Base-by-base conservation (phyloP, 1,140 invertebrate species). In the Trypoxylus dichotomus region DNA sequence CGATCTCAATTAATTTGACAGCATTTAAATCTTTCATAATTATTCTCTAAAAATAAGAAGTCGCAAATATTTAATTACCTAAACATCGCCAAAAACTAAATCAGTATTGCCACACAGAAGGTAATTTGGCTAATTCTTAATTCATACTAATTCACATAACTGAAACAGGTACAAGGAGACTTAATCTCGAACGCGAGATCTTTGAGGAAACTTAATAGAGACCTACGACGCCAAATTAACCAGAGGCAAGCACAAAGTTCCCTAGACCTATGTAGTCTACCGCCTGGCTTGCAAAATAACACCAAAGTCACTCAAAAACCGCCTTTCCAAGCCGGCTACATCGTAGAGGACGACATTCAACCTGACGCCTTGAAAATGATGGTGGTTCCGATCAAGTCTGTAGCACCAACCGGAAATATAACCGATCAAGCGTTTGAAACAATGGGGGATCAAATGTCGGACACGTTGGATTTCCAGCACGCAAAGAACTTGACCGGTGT, bases 351-450 rank as follows among this genome's bases (percentile, higher is more conserved):
- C 79, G 75, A 77, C 24, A 74, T 84, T 5, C 83, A 85, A 11
- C 27, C 81, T 5, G 81, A 85, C 32, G 80, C 84, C 0, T 75
- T 85, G 15, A 80, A 87, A 68, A 47, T 88, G 8, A 80, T 85
- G 25, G 79, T 86, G 77, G 86, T 85, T 19, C 87, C 87, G 0
- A 76, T 85, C 15, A 83, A 80, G 75, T 79, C 86, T 25, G 83
- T 84, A 11, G 77, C 77, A n/a, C 77, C 83, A 0, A 78, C 83
- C 21, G 19, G 81, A 21, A 88, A 88, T 80, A 43, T 88, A 77
- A 86, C 87, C 27, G 87, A 89, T 79, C 80, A 77, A 72, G 87
- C 85, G 2, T 88, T 85, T 76, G 86, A 87, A 77, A 81, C 85
- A 76, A 77, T 82, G 75, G 87, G 87, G 21, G 87, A 88, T 78